Base-by-base conservation (phyloP, 2,888 invertebrate species). In the Loripinus fragilis region DNA sequence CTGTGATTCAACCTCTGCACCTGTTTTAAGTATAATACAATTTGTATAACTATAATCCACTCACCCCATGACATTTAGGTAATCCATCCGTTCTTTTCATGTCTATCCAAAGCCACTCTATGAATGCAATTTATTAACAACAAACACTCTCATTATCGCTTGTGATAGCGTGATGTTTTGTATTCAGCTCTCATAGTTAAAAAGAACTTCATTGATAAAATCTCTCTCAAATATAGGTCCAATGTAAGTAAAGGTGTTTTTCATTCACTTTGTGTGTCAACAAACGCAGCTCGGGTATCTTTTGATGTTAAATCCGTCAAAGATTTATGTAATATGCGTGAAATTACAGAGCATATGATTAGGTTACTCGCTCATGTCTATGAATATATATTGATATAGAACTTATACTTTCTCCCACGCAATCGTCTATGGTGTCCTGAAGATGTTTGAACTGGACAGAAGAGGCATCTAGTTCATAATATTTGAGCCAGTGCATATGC, bases 261-360 rank as follows among this genome's bases (percentile, higher is more conserved):
- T 60, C 60, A 60, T 60, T 60, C 60, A 60, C 30, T 28, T 60
- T 30, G 2, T 60, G 33, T 60, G 23, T 60, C 60, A 60, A 60
- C 60, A 8, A 60, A 60, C 30, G 33, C 60, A n/a, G 60, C 28
- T 33, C 60, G 33, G 10, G n/a, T 3, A n/a, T 5, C 33, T 33
- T 60, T 60, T 60, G 60, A 60, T 33, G 60, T 60, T 30, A 60
- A 60, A 60, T 60, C 60, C 60, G 52, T 60, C 33, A 60, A 60
- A 33, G 30, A 60, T 60, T 60, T 60, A 60, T 33, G 60, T 60
- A 60, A 60, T 33, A 60, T 33, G 60, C 28, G 60, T 60, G 60
- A 60, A 60, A 60, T 60, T 60, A 60, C 60, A 60, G 33, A 60
- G 60, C 28, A 17, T 60, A 60, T 60, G 60, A 33, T 60, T 33